These are phyloP conservation scores for Arion vulgaris DNA, from an alignment of 1,140 invertebrate species.

Conservation along the genomic window DNA sequence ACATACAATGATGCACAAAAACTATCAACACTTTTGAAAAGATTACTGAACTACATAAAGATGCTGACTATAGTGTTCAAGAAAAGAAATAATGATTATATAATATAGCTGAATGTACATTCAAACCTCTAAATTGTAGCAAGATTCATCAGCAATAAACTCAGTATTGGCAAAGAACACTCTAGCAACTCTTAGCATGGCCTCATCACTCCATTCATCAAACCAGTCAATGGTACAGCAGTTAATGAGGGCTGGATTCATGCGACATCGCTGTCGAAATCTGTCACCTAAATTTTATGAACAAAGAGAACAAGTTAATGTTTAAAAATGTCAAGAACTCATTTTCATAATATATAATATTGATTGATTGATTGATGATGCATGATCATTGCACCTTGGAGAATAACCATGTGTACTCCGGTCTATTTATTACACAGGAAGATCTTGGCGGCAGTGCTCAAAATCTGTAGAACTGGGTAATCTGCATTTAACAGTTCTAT, in stretches of 20 bases:
- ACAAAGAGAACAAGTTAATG: background rate
- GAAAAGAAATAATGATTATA: no score
- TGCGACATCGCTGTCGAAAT: constrained; percentile 78
- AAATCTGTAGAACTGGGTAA: no score
- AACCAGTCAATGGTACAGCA: constrained; percentile 74
- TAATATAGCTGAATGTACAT: background rate
- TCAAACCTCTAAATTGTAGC: constrained; percentile 60
- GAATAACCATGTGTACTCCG: no score
- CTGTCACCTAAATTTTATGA: constrained; percentile 30
- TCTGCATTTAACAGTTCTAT: no score
- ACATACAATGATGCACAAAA: no score
- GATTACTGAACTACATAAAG: no score
- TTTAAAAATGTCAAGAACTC: background rate
- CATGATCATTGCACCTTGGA: background rate
- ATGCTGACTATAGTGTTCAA: no score
- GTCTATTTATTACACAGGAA: no score
- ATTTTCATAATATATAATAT: no score
- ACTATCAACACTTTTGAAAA: no score
- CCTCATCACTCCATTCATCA: constrained; percentile 69
- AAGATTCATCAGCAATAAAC: constrained; percentile 61
- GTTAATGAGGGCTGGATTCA: constrained; percentile 72
- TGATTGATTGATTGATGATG: background rate
- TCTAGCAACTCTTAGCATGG: constrained; percentile 80
- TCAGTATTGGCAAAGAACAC: constrained; percentile 68
- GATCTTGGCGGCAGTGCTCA: no score